Base-by-base conservation (phyloP, 2,113 vertebrate genomes). In the Tringa solitaria region DNA sequence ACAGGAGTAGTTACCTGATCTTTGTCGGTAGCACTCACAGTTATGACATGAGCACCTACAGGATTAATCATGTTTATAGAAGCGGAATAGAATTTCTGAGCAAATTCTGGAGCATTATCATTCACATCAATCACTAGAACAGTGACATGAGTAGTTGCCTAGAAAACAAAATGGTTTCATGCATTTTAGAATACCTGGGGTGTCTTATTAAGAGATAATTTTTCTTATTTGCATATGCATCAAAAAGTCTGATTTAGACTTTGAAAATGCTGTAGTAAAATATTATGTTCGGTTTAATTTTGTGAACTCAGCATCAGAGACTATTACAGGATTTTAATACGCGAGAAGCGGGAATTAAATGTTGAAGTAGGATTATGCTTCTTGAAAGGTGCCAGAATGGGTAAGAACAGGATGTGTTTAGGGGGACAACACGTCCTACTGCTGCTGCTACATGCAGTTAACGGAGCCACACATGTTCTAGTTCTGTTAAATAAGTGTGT, bases 61-160 rank as follows among this genome's bases (percentile, higher is more conserved):
- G 97, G 87, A 56, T 94, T 97, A 61, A 95, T 80, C 95, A 90
- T 84, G 88, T 96, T 87, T 45, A 96, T 72, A 51, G 96, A 92
- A 90, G 95, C 33, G 0, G 87, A 96, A 46, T 97, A 97, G 46
- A 94, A 93, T 43, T 70, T 70, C 89, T 97, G 87, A 75, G 74
- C 32, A 61, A 98, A 97, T 37, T 72, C 89, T 14, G 97, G 97
- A 85, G 97, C 92, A 21, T 98, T 97, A 28, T 97, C 97, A 22
- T 98, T 98, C 89, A 95, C 87, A 82, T 98, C 97, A 78, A 91
- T 53, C 86, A 98, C 94, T 21, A 89, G 32, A 59, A 97, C 67
- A 26, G 74, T 81, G 46, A 97, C 79, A 3, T 30, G 27, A 74
- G 64, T 87, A 26, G 72, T 60, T 60, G 84, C 69, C 97, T 98